Evolutionary conservation across 2,888 invertebrate species (phyloP), one percentile per base, ranked within the genome.

Genomic region (Drosophila paracracens): DNA sequence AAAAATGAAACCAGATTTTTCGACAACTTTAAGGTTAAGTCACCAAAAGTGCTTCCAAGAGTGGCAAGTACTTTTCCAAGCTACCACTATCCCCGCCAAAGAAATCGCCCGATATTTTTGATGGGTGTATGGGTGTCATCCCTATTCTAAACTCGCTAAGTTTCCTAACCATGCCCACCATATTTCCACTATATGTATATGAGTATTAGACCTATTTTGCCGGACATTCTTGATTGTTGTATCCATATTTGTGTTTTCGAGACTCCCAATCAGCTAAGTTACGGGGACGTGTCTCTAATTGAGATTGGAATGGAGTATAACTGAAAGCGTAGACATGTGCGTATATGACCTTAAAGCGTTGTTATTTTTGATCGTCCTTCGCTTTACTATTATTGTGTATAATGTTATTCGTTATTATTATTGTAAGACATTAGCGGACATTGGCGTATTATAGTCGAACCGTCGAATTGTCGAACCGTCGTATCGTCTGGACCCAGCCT

Each of bases 391-490:
- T 46, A 25, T 46, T 16, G 21, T 25, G 8, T 25, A 46, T 46
- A 16, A 46, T 25, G 21, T 7, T 46, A 46, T 51, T 25, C 54
- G 76, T 54, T 73, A 60, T 67, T 73, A 60, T 67, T 66, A 62
- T 76, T 71, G 76, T 67, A 62, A 71, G 67, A 68, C 76, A 77
- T 79, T 74, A 64, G 57, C 76, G 46, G 58, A 65, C 53, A 72
- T 79, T 66, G 63, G 48, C 56, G 65, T 46, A 27, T 27, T 38
- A 36, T 43, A n/a, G 16, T 27, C 33, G 25, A 50, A 65, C 29
- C 33, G n/a, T 21, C 36, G 18, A n/a, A 38, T 0, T 11, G n/a
- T 43, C n/a, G 18, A n/a, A 38, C 1, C n/a, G n/a, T 43, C n/a
- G n/a, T 1, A 40, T 40, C 51, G 33, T 31, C 25, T 38, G 48